Percentiles rank a stretch among this genome's conserved stretches.
These are phyloP conservation scores for Julus scanicus DNA, from an alignment of 2,888 invertebrate genomes.

Conservation along the genomic window DNA sequence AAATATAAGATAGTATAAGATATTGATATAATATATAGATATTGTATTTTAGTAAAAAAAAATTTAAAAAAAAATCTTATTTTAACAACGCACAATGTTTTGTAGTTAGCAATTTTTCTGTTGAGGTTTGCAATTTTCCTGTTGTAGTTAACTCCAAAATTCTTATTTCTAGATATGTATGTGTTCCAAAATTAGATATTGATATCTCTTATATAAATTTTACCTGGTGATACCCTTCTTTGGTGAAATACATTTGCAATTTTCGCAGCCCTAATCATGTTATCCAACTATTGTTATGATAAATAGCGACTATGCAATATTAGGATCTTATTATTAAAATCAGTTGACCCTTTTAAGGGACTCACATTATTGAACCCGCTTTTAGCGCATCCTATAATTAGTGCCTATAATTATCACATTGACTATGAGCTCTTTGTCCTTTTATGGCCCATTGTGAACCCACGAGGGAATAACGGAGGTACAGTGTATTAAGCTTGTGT, in stretches of 20 bases:
- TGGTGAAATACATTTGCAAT: not conserved
- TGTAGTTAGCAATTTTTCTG: too few relatives aligned
- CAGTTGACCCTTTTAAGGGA: not conserved
- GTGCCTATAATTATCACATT: constrained; percentile 42
- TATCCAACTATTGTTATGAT: not conserved
- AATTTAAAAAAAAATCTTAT: too few relatives aligned
- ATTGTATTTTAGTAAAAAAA: too few relatives aligned
- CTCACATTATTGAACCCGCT: not conserved
- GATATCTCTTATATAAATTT: not conserved
- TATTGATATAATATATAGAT: too few relatives aligned
- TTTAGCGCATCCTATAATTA: constrained; percentile 43
- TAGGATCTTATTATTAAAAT: constrained; percentile 16
- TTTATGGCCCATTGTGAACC: constrained; percentile 44
- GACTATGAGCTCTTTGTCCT: constrained; percentile 31
- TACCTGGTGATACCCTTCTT: not conserved
- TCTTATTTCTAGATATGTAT: too few relatives aligned
- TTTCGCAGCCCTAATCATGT: not conserved
- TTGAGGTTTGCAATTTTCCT: too few relatives aligned
- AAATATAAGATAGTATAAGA: too few relatives aligned
- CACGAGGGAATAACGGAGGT: constrained; percentile 25
- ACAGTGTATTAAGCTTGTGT: not conserved
- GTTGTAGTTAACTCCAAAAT: too few relatives aligned
- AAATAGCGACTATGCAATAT: not conserved
- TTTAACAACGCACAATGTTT: too few relatives aligned
- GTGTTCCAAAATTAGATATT: too few relatives aligned